Base-by-base conservation (phyloP, 2,888 invertebrate genomes). In the Clepsis dumicolana region DNA sequence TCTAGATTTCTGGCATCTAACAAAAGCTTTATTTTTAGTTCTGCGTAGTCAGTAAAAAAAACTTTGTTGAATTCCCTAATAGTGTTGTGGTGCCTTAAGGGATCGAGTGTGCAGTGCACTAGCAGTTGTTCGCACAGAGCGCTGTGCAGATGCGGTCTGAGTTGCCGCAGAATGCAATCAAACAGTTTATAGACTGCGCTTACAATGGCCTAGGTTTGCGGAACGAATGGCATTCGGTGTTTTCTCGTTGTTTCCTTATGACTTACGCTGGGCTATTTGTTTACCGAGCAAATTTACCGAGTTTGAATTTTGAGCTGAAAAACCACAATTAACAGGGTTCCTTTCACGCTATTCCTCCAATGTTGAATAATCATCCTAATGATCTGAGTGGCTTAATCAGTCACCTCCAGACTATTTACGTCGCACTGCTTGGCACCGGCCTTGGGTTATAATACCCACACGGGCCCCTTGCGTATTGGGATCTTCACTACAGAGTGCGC, bases 131-230 rank as follows among this genome's bases (percentile, higher is more conserved):
- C 48, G 50, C 61, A 44, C 54, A 21, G 35, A 48, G 29, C 21
- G 44, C 44, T 54, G 64, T 21, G 38, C 52, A 57, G 53, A 32
- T 61, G 59, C 53, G 64, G 59, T 60, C 54, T 38, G 63, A 44
- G 60, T 61, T 44, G 60, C 70, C 71, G 61, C 72, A 73, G 62
- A 70, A 72, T 70, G 72, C 73, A 74, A 73, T 71, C 73, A 70
- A n/a, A 71, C 68, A 67, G 72, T 75, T 73, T 73, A 74, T 70
- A 65, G 71, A 68, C 64, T 64, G 54, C 69, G 62, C 67, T 59
- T 24, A 66, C 70, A 71, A 73, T 71, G 65, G 63, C 64, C 59
- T 57, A 38, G 65, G 62, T 62, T 60, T 68, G 62, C 60, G 70
- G 68, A 72, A 63, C 52, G 53, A 65, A 53, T 32, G 18, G 63